phyloP scores from a whole-genome alignment of 2,888 invertebrate species.

The Agapetus fuscipes region DNA sequence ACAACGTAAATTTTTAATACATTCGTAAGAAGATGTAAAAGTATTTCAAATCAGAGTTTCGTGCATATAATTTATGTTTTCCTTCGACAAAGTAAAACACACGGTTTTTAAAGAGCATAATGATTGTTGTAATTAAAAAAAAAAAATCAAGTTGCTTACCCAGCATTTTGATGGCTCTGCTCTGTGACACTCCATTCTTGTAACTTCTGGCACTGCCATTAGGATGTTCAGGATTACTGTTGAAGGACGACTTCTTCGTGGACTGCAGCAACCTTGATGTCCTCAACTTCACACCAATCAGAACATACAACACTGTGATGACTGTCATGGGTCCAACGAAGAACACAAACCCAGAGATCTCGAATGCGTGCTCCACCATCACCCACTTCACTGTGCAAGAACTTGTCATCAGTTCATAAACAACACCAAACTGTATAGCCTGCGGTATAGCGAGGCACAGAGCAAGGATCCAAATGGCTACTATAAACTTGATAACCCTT shows the following conservation, averaged over 20 bases:
- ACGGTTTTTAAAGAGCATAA: too few species aligned
- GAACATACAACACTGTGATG: constrained; percentile 70
- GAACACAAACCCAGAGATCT: constrained; percentile 71
- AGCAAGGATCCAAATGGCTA: constrained; percentile 70
- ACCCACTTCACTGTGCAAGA: constrained; percentile 51
- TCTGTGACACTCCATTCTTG: constrained; percentile 47
- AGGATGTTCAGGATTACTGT: constrained; percentile 32
- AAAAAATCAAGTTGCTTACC: too few species aligned
- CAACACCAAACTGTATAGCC: constrained; percentile 70
- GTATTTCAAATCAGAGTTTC: too few species aligned
- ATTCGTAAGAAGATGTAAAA: too few species aligned
- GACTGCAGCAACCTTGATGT: constrained; percentile 53
- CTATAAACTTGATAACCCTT: constrained; percentile 67
- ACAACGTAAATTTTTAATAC: too few species aligned
- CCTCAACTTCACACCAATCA: constrained; percentile 63
- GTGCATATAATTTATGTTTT: too few species aligned
- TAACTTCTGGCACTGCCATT: constrained; percentile 35
- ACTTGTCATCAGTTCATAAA: constrained; percentile 44
- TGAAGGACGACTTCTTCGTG: constrained; percentile 43
- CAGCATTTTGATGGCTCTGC: constrained; percentile 68
- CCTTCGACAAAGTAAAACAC: too few species aligned
- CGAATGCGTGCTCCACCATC: constrained; percentile 60
- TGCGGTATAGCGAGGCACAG: constrained; percentile 66
- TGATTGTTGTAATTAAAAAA: too few species aligned
- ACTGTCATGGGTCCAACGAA: constrained; percentile 82